Evolutionary conservation across 1,140 invertebrate genomes (phyloP), one percentile per base, ranked within the genome.

Genomic region (Ceratina calcarata): DNA sequence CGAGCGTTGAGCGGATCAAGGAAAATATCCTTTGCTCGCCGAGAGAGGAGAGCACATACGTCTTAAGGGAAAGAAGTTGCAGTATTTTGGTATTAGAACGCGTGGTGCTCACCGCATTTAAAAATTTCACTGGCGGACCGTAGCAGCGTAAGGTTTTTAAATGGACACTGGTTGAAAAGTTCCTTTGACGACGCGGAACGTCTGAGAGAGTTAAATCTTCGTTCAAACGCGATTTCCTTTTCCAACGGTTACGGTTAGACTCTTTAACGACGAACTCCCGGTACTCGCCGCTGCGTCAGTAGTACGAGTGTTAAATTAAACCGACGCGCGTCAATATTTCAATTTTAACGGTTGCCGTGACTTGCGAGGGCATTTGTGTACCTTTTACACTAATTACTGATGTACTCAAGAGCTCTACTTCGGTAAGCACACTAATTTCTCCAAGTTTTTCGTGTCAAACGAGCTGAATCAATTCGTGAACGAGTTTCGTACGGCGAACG

Each of bases 111-210:
- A 64, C 45, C 12, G 49, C 49, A 64, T 60, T 60, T 62, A 78
- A 78, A 68, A 71, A 69, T 78, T 78, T 72, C 68, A 24, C n/a
- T 32, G 57, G 37, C 37, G 8, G 2, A 6, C 6, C 37, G 37
- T 6, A 10, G 37, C 37, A 45, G 37, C 37, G 37, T 10, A 37
- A 16, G 27, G 58, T n/a, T 78, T 78, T 78, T 71, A 71, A 78
- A 72, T 37, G 27, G 69, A 51, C 27, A 70, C 32, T 16, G 37
- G 8, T 27, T 22, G 49, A 55, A 3, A 78, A 70, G 67, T 51
- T 71, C n/a, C 68, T 78, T 78, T 78, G 76, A 78, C 58, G 68
- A 55, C 32, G 68, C 37, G 49, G n/a, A 70, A 49, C 71, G 37
- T 55, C 55, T 45, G 18, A 7, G 4, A 18, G 16, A 62, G 58